Evolutionary conservation across 2,888 invertebrate species (phyloP), one percentile per base, ranked within the genome.

Genomic region (Tubulanus polymorphus): DNA sequence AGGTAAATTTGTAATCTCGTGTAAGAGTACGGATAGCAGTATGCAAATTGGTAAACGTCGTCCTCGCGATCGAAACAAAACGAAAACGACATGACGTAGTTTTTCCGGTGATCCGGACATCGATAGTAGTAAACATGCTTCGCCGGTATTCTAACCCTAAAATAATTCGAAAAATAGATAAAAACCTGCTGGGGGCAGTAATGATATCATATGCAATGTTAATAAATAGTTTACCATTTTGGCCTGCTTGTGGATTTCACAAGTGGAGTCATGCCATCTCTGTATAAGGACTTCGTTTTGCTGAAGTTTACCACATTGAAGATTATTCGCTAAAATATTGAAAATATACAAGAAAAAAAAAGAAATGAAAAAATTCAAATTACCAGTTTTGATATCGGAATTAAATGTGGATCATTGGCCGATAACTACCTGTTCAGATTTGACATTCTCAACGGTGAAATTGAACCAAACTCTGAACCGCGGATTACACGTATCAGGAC

Each of bases 301-400:
- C 93, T 93, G 62, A 97, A 87, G 81, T 99, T 99, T 1, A 97
- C 93, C 56, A 99, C 87, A 79, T 96, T 95, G 81, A 99, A 94
- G 69, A 99, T 88, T 2, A 96, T 94, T 64, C 93, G 85, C 90
- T 91, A 84, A 56, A 85, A 72, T 54, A 35, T 47, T 23, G 12
- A 49, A 15, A 54, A 30, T 37, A 54, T 5, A 54, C 25, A 18
- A 37, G 30, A 35, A 35, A 35, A 35, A 15, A 35, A 35, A 8
- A 50, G 29, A 48, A 15, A 51, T n/a, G n/a, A n/a, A n/a, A n/a
- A n/a, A n/a, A n/a, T 37, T n/a, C 20, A 37, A 37, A 37, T 37
- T n/a, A 18, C 37, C n/a, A 2, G 20, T 37, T 37, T 18, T 37
- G n/a, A 37, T 37, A 37, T 37, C n/a, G 37, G 3, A 37, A 37